phyloP scores from a whole-genome alignment of 2,113 vertebrate genomes.

The Plecturocebus donacophilus region DNA sequence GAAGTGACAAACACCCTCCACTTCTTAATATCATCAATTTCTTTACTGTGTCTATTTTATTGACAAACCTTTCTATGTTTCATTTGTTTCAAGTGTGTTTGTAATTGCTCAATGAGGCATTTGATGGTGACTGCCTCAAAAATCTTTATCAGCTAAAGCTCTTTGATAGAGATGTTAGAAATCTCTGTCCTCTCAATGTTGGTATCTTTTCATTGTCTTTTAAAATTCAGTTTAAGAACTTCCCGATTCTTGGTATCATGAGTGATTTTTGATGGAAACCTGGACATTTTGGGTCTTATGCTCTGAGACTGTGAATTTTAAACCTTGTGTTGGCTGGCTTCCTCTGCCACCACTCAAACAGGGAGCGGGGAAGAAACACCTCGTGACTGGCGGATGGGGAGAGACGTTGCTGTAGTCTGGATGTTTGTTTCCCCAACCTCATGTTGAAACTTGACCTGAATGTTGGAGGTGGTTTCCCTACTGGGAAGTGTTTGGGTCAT shows the following conservation, averaged over 20 bases:
- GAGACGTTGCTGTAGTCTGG: background rate
- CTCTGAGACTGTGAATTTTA: background rate
- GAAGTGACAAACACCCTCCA: background rate
- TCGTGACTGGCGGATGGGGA: background rate
- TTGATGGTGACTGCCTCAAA: background rate
- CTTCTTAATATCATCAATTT: background rate
- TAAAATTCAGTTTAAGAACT: background rate
- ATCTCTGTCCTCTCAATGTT: background rate
- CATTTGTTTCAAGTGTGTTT: background rate
- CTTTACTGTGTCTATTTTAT: background rate
- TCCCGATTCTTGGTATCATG: background rate
- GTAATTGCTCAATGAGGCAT: background rate
- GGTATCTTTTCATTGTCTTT: background rate
- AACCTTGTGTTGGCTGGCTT: background rate
- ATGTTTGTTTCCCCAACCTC: background rate
- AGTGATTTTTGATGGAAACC: background rate
- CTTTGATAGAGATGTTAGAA: too few species aligned
- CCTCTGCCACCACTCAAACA: background rate
- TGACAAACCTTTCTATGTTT: background rate
- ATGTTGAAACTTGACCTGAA: background rate
- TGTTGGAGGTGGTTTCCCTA: background rate
- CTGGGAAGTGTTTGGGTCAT: background rate
- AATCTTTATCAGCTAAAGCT: background rate
- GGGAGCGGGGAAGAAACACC: background rate
- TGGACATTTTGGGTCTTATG: background rate